Conservation (phyloP, 2,797 vertebrate genomes). For the Masticophis lateralis region DNA sequence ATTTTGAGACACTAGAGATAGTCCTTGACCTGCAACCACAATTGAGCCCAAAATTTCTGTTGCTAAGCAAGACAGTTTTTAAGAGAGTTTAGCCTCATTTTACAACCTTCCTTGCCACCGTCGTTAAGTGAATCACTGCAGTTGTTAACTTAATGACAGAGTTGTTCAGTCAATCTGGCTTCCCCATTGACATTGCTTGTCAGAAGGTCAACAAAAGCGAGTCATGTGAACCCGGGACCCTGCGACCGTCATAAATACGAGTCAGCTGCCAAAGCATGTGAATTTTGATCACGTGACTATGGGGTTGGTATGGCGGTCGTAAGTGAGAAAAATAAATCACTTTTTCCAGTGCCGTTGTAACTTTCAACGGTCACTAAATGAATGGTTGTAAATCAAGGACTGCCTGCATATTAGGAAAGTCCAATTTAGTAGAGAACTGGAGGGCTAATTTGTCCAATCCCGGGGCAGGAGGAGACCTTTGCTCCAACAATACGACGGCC, state of each 20-base stretch:
- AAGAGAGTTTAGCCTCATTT: neutral
- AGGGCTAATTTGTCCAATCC: neutral
- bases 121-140: too few relatives aligned
- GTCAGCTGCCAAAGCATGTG: neutral
- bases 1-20: neutral
- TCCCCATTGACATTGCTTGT: neutral
- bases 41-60: neutral
- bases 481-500: slow-evolving; percentile 51
- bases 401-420: neutral
- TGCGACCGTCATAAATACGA: neutral
- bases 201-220: neutral
- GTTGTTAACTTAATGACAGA: too few relatives aligned
- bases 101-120: too few relatives aligned
- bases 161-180: neutral
- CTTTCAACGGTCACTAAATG: neutral
- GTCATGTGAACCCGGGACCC: rapidly evolving
- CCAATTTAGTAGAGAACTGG: rapidly evolving
- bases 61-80: neutral
- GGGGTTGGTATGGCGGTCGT: neutral
- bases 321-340: neutral
- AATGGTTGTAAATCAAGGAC: neutral
- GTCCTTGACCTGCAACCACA: neutral
- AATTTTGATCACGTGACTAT: neutral
- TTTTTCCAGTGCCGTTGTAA: neutral
- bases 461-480: rapidly evolving